Base-by-base conservation (phyloP, 2,888 invertebrate species). In the Erannis defoliaria region DNA sequence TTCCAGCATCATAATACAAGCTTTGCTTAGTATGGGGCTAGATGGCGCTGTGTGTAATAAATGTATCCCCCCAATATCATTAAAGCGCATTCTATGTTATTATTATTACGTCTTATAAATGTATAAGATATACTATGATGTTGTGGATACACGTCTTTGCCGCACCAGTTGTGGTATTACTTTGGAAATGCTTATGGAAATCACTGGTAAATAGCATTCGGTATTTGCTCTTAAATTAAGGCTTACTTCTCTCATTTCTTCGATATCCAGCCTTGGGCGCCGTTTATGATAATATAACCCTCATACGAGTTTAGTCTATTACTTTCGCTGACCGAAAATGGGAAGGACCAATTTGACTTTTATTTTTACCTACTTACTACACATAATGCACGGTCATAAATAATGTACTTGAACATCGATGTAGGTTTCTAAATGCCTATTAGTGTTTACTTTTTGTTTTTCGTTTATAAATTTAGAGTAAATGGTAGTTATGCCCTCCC, bases 211-310 rank as follows among this genome's bases (percentile, higher is more conserved):
- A 61, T 53, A 53, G 33, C 33, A 50, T 62, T 64, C 43, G 29
- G 38, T 64, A 64, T 67, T 64, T 67, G 62, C 62, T 58, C 58
- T 51, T 54, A 23, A 68, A 71, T 71, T 70, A 72, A 71, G 64
- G 58, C 48, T 63, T 50, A 49, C 49, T 43, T 56, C 31, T 51
- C 43, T 51, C 55, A 53, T 62, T 57, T 54, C 60, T 62, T 71
- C 71, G 71, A 72, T 75, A 75, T 76, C 76, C 74, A 64, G 67
- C 70, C 75, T 68, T 59, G 58, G 71, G 68, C 71, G 66, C 70
- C 75, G 56, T 73, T 78, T 77, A 76, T 78, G 76, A 67, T 77
- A 77, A 77, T 77, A 64, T 67, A 62, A 55, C 67, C 68, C 67
- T 63, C 61, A 68, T 65, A 65, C 54, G 65, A 66, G 65, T 57